These are phyloP conservation scores for Tympanuchus pallidicinctus DNA, from an alignment of 2,113 vertebrate genomes.

Conservation along the genomic window DNA sequence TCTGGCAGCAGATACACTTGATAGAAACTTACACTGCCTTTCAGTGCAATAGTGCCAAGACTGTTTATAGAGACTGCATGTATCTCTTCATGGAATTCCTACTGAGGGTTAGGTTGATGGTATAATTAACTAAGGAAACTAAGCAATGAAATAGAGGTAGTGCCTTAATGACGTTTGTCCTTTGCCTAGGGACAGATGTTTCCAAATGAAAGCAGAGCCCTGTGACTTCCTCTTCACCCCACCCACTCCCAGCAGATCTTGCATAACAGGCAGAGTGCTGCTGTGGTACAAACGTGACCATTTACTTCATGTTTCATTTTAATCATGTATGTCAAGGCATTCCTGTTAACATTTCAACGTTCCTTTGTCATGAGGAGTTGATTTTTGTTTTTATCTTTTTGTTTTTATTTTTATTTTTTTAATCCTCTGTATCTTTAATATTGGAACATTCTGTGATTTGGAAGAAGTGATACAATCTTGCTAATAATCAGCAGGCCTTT, in stretches of 20 bases:
- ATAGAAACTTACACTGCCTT: background rate
- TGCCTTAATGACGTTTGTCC: background rate
- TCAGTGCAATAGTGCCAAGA: background rate
- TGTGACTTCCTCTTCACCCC: background rate
- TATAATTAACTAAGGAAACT: background rate
- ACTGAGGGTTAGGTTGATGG: background rate
- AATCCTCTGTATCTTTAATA: background rate
- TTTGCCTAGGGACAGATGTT: constrained; percentile 17
- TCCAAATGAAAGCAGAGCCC: background rate
- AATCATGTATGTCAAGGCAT: background rate
- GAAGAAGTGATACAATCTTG: background rate
- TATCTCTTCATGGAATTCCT: background rate
- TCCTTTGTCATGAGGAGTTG: background rate
- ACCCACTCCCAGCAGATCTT: background rate
- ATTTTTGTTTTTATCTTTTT: too few relatives aligned
- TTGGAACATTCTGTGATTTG: background rate
- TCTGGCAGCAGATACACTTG: background rate
- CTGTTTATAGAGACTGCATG: background rate
- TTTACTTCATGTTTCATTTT: background rate
- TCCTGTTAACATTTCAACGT: background rate
- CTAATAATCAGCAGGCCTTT: background rate
- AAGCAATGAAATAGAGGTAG: background rate
- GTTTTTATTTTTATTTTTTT: background rate
- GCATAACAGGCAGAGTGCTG: background rate
- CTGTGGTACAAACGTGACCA: background rate